Conservation (phyloP, 2,888 invertebrate species). For the Ophion costatus region DNA sequence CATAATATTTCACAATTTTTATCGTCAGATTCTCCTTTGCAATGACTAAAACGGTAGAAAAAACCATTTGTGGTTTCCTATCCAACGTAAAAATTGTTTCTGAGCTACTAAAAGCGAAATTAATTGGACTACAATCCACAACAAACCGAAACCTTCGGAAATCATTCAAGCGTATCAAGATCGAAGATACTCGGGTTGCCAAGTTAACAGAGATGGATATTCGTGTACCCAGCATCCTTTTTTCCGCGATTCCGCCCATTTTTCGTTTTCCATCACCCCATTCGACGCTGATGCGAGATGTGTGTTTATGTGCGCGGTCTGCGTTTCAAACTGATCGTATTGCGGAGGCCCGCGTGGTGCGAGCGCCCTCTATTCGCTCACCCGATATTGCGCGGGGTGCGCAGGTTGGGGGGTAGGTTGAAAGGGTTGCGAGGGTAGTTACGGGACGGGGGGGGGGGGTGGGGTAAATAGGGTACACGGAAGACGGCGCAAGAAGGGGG, state of each 20-base stretch:
- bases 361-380: constrained; percentile 28
- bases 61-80: too few species aligned
- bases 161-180: too few species aligned
- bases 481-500: constrained; percentile 9
- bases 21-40: too few species aligned
- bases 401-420: constrained; percentile 40
- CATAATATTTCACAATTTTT: not conserved
- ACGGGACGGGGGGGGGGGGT: constrained; percentile 4
- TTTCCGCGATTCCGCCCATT: constrained; percentile 14
- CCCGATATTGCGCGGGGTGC: constrained; percentile 7
- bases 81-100: too few species aligned
- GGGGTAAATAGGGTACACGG: not conserved
- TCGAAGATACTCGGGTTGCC: too few species aligned
- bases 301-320: constrained; percentile 44
- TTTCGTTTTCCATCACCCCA: constrained; percentile 66
- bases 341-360: constrained; percentile 29
- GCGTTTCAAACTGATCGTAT: constrained; percentile 68
- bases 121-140: too few species aligned
- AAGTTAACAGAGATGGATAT: constrained; percentile 9
- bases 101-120: not conserved
- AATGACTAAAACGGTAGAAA: too few species aligned
- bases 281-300: constrained; percentile 26
- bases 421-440: constrained; percentile 38
- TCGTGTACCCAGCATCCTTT: constrained; percentile 24
- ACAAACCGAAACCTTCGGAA: constrained; percentile 1